Evolutionary conservation across 2,888 invertebrate genomes (phyloP), one percentile per base, ranked within the genome.

Genomic region (Diadromus collaris): DNA sequence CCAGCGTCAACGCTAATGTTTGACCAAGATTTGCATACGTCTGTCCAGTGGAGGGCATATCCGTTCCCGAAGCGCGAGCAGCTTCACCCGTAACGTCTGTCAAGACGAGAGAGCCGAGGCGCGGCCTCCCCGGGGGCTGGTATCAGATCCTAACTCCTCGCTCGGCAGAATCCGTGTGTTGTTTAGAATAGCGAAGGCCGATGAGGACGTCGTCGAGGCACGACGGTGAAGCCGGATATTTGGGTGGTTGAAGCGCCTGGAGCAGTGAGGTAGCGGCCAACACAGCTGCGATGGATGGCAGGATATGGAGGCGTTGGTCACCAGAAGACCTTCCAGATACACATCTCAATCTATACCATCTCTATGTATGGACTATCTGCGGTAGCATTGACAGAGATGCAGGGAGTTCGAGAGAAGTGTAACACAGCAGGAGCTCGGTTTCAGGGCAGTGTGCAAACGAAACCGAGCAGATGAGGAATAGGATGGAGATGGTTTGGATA

Each of bases 11-110:
- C 84, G 85, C 84, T 87, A 86, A 87, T 90, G 90, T 90, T 90
- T 90, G 85, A 81, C 81, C 85, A 86, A 86, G 86, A 90, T 90
- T 90, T 90, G 90, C 90, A 90, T 90, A 88, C 85, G 90, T 88
- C 89, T 88, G 88, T 87, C 86, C 85, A 82, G 84, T 54, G 67
- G 58, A 56, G 44, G 67, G 56, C 83, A 85, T 85, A 86, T 86
- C 85, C 86, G 86, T 87, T 86, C 82, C 85, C 84, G 81, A 80
- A 67, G 51, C 68, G 77, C 67, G 46, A 51, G 34, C 48, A 51
- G 46, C 74, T 61, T 70, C 69, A 10, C 9, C 24, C 10, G 24
- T 27, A 38, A 38, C 16, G 54, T 24, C 51, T 24, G 51, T 13
- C 24, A 16, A 54, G 54, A 54, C 54, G 16, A 54, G 13, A 7